phyloP scores from a whole-genome alignment of 1,140 invertebrate species.

The Lysiphlebus fabarum region DNA sequence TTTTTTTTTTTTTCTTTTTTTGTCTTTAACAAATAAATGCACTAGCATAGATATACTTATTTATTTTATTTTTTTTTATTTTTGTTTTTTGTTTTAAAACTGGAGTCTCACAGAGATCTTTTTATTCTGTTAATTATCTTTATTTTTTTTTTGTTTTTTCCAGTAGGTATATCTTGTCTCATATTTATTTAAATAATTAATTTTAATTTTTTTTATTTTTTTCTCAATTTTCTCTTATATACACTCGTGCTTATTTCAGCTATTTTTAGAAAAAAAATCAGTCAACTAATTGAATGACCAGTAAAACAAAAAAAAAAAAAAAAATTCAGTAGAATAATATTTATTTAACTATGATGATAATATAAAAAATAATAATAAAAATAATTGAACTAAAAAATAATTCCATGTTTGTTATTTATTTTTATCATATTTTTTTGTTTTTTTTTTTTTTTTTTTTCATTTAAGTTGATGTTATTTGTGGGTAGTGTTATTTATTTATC shows the following conservation, averaged over 20 bases:
- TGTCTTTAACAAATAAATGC: constrained; percentile 45
- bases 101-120: constrained; percentile 33
- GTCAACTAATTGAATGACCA: too few species aligned
- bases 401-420: too few species aligned
- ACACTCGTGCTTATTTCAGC: background rate
- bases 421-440: too few species aligned
- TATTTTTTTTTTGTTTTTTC: constrained; percentile 22
- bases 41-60: constrained; percentile 38
- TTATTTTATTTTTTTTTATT: background rate
- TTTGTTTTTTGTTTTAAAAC: constrained; percentile 45
- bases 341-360: too few species aligned
- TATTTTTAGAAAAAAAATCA: too few species aligned
- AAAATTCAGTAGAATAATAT: too few species aligned
- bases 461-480: too few species aligned
- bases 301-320: too few species aligned
- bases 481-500: too few species aligned
- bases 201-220: background rate
- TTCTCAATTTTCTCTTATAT: background rate
- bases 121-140: constrained; percentile 34
- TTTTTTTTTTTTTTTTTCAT: too few species aligned
- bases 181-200: background rate
- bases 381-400: too few species aligned
- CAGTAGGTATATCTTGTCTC: background rate
- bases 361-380: too few species aligned
- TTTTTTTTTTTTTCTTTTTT: constrained; percentile 20